Evolutionary conservation across 1,140 invertebrate genomes (phyloP), one percentile per base, ranked within the genome.

Genomic region (Nomia melanderi): DNA sequence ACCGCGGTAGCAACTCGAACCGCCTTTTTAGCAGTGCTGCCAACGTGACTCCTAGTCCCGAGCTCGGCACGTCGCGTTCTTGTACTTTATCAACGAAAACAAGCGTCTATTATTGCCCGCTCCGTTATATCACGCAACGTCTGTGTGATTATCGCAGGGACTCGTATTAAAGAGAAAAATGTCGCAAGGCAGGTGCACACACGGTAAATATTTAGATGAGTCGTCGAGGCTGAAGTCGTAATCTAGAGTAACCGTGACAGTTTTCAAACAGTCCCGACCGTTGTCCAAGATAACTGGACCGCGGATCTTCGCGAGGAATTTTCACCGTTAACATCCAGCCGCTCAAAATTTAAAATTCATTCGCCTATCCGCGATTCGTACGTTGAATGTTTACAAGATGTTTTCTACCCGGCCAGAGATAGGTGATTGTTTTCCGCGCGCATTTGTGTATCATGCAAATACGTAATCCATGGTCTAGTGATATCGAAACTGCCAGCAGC

Each of bases 131-230:
- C 47, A 17, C 25, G 9, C 11, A 9, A 8, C 4, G 20, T 2
- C 54, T 27, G n/a, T 2, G 7, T 8, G 25, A 20, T 77, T 77
- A 53, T 57, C 14, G 3, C 2, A 59, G 23, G 59, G 36, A 56
- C 67, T 56, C n/a, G n/a, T 67, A 56, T 72, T 63, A 12, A 44
- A 63, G n/a, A n/a, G 31, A 63, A 72, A 81, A 66, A 29, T 54
- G 54, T n/a, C n/a, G n/a, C n/a, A n/a, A 77, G 39, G 54, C 74
- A 50, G 39, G 54, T 71, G 80, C 50, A 44, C 50, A 44, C 6
- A 20, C 12, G 8, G 27, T 63, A 78, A 83, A 83, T 83, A 82
- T 83, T 83, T 79, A 56, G 36, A 11, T 2, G 47, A 65, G 54
- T 64, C 80, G 20, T 29, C 41, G 25, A 1, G 20, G 33, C 77